A percentile compares a stretch with the other conserved stretches of the same genome.
Evolutionary conservation across 2,888 invertebrate genomes (phyloP).

Genomic region (Patella pellucida): DNA sequence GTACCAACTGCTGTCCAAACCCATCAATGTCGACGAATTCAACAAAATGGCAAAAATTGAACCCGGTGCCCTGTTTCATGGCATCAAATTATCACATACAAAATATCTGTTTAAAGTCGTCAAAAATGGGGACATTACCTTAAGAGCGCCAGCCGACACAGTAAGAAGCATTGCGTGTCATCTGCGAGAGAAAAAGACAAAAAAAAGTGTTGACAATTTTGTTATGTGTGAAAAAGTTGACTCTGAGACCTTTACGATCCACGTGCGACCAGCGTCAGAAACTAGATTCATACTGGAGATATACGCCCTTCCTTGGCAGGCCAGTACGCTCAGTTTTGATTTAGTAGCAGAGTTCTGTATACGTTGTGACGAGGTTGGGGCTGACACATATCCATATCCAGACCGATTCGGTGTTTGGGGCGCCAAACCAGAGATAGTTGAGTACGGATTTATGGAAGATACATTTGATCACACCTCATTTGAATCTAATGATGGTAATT

Average conservation of each 20-base stretch:
- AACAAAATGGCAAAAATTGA: constrained; percentile 10
- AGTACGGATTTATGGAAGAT: constrained; percentile 16
- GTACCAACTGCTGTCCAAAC: constrained; percentile 50
- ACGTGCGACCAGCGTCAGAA: not conserved
- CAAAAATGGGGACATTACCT: constrained; percentile 6
- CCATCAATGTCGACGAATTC: constrained; percentile 35
- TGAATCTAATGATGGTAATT: not conserved
- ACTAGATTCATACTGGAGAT: constrained; percentile 1
- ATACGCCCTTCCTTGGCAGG: not conserved
- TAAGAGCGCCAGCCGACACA: not conserved
- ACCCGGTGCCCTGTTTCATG: not conserved
- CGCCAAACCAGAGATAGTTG: not conserved
- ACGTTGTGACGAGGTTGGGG: constrained; percentile 3
- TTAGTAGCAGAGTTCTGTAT: constrained; percentile 4
- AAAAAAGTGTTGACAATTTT: constrained; percentile 1
- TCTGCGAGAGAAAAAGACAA: not conserved
- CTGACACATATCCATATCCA: constrained; percentile 3
- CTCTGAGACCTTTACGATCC: not conserved
- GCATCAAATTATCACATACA: constrained; percentile 11
- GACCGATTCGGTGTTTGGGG: constrained; percentile 12
- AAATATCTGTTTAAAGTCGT: constrained; percentile 1
- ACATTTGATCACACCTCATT: constrained; percentile 9
- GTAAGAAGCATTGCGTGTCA: constrained; percentile 6
- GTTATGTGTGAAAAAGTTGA: not conserved
- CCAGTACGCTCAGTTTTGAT: not conserved